phyloP scores from a whole-genome alignment of 2,888 invertebrate genomes.

The Sepioteuthis lessoniana region DNA sequence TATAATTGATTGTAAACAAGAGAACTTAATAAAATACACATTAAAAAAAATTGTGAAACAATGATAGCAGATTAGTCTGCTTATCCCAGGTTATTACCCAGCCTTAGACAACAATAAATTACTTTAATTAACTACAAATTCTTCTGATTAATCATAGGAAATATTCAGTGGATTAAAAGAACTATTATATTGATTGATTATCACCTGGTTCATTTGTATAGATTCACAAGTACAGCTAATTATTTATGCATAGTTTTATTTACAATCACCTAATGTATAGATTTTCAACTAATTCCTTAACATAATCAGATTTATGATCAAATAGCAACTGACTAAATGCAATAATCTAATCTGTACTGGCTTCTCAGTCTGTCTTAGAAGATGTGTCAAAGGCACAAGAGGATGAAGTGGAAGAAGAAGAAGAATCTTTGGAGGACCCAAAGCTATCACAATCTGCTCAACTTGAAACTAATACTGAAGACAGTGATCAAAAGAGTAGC shows the following conservation, averaged over 20 bases:
- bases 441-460: neutral
- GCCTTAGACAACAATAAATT: no score
- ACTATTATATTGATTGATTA: no score
- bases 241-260: neutral
- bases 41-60: no score
- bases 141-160: no score
- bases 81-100: no score
- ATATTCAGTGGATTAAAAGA: no score
- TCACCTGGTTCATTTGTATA: no score
- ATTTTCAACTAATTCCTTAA: neutral
- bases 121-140: no score
- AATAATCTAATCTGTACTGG: neutral
- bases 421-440: neutral
- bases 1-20: no score
- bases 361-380: neutral
- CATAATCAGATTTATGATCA: neutral
- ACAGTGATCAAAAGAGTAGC: slow-evolving; percentile 38
- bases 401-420: slow-evolving; percentile 54
- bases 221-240: no score
- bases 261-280: neutral
- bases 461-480: slow-evolving; percentile 39
- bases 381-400: slow-evolving; percentile 50
- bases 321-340: neutral
- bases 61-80: no score
- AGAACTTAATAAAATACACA: no score